phyloP scores from a whole-genome alignment of 2,888 invertebrate genomes.

The Leuctra nigra region DNA sequence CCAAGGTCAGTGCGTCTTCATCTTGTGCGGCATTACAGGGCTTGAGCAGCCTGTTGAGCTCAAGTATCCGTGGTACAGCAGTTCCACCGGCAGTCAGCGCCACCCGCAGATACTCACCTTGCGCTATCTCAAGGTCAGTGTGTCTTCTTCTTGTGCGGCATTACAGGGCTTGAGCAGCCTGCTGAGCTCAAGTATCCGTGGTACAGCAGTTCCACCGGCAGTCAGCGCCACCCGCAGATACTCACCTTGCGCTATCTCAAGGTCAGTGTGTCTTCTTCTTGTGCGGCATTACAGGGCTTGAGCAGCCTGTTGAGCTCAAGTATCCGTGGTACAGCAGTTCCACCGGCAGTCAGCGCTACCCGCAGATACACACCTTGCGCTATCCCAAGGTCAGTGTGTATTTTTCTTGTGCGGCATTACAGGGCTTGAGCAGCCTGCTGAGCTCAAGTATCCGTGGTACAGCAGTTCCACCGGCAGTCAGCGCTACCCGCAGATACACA shows the following conservation, averaged over 20 bases:
- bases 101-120: constrained; percentile 63
- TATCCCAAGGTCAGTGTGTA: constrained; percentile 73
- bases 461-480: constrained; percentile 41
- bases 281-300: too few relatives aligned
- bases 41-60: too few relatives aligned
- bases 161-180: too few relatives aligned
- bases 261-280: too few relatives aligned
- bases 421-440: too few relatives aligned
- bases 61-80: constrained; percentile 61
- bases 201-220: constrained; percentile 48
- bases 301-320: too few relatives aligned
- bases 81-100: constrained; percentile 36
- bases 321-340: constrained; percentile 60
- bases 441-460: constrained; percentile 65
- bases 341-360: constrained; percentile 44
- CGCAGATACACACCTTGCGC: constrained; percentile 57
- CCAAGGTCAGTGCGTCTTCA: too few relatives aligned
- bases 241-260: constrained; percentile 64
- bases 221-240: constrained; percentile 55
- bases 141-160: too few relatives aligned
- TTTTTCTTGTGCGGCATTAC: too few relatives aligned
- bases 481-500: constrained; percentile 58
- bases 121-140: constrained; percentile 72
- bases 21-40: too few relatives aligned
- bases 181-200: constrained; percentile 64